phyloP scores from a whole-genome alignment of 2,113 vertebrate species.

The Syngnathus floridae region DNA sequence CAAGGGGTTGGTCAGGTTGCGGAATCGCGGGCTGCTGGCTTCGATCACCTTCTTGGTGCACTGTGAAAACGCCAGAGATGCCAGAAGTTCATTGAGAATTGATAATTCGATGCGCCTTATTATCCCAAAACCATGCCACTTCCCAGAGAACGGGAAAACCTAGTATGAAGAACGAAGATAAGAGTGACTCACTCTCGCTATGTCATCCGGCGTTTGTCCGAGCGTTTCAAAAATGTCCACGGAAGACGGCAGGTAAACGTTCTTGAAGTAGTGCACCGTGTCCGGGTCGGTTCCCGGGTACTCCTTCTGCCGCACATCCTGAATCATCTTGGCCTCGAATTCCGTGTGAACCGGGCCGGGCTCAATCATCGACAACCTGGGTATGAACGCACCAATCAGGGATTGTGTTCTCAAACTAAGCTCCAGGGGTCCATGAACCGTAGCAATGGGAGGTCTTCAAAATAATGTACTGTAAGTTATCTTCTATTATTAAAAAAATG shows the following conservation, averaged over 20 bases:
- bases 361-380: slow-evolving; percentile 72
- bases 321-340: slow-evolving; percentile 72
- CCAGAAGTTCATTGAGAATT: background rate
- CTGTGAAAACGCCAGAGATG: slow-evolving; percentile 40
- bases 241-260: slow-evolving; percentile 70
- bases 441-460: no score
- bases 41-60: slow-evolving; percentile 78
- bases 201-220: slow-evolving; percentile 71
- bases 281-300: slow-evolving; percentile 60
- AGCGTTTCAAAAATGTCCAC: slow-evolving; percentile 69
- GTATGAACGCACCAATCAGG: background rate
- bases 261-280: slow-evolving; percentile 68
- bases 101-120: no score
- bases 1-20: slow-evolving; percentile 76
- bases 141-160: no score
- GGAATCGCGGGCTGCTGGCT: slow-evolving; percentile 73
- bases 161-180: background rate
- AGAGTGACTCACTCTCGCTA: slow-evolving; percentile 60
- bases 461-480: no score
- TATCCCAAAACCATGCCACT: no score
- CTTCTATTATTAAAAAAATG: no score
- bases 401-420: background rate
- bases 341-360: slow-evolving; percentile 72
- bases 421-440: background rate
- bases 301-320: slow-evolving; percentile 65